These are phyloP conservation scores for Pogonus chalceus DNA, from an alignment of 1,140 invertebrate genomes.

Conservation along the genomic window DNA sequence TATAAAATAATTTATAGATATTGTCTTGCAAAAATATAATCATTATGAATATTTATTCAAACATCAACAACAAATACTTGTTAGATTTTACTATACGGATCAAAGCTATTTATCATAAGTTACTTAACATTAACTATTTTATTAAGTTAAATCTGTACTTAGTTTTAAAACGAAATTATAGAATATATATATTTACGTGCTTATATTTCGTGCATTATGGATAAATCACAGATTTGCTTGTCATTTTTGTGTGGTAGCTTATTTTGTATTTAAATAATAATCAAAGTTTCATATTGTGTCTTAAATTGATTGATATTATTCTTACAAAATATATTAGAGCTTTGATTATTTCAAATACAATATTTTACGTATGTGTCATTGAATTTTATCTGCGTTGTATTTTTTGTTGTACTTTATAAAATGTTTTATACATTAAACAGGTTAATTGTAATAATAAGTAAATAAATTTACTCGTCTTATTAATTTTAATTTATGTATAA, in stretches of 20 bases:
- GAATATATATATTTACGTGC: no score
- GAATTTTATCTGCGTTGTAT: slow-evolving; percentile 5
- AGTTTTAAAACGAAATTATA: background rate
- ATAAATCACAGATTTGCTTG: no score
- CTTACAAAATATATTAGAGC: no score
- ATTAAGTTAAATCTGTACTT: slow-evolving; percentile 1
- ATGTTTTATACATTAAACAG: slow-evolving; percentile 5
- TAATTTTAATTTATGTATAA: no score
- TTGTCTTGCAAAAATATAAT: no score
- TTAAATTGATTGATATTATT: no score
- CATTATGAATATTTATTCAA: no score
- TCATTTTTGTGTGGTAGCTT: slow-evolving; percentile 4
- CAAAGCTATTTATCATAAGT: background rate
- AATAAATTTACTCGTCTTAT: slow-evolving; percentile 5
- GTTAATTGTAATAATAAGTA: background rate
- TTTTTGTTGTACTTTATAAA: slow-evolving; percentile 8
- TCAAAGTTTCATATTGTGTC: background rate
- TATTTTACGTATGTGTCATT: slow-evolving; percentile 3
- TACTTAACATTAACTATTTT: background rate
- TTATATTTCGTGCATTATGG: no score
- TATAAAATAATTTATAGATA: background rate
- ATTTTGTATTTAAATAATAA: background rate
- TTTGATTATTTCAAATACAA: no score
- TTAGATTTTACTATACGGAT: background rate
- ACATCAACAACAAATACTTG: no score